Evolutionary conservation across 2,113 vertebrate species (phyloP), one percentile per base, ranked within the genome.

Genomic region (Paracanthobrama guichenoti): DNA sequence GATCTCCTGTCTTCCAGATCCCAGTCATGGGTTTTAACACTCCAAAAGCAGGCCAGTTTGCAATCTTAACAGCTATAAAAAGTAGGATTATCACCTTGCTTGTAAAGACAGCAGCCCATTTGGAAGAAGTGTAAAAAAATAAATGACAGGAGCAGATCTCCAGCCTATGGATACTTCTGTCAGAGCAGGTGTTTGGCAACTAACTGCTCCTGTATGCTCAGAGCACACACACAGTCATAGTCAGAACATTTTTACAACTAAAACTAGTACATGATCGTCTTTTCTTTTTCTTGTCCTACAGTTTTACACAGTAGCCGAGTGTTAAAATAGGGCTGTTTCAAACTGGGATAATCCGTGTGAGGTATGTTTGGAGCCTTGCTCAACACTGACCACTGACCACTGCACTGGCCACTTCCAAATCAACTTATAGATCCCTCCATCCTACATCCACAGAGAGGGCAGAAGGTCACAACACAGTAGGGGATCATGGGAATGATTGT

Each of bases 401-500:
- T 93, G 91, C 90, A 88, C 48, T 50, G 48, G 16, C 14, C 48
- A 91, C 93, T 91, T 93, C 93, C 93, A 96, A 96, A 96, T 95
- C 95, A 95, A 93, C 94, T 96, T 95, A 97, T 95, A 93, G 95
- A 96, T 97, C 95, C 93, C 93, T 95, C 95, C 92, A 92, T 93
- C 95, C 94, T 96, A 95, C 95, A 96, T 95, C 95, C 95, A 95
- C 93, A 96, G 93, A 94, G 91, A 92, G 96, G 97, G 97, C 96
- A 97, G 92, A 93, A 94, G 97, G 97, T 97, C 96, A 95, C 88
- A 81, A 88, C 93, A 93, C 89, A 93, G 95, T 95, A 94, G 92
- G 94, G 96, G 95, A 97, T 96, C 96, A 94, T 94, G 96, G 95
- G 96, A 96, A 94, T 95, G 96, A 97, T 97, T 95, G 95, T 96